Conservation (phyloP, 2,797 vertebrate species). For the Scarus forsteni region DNA sequence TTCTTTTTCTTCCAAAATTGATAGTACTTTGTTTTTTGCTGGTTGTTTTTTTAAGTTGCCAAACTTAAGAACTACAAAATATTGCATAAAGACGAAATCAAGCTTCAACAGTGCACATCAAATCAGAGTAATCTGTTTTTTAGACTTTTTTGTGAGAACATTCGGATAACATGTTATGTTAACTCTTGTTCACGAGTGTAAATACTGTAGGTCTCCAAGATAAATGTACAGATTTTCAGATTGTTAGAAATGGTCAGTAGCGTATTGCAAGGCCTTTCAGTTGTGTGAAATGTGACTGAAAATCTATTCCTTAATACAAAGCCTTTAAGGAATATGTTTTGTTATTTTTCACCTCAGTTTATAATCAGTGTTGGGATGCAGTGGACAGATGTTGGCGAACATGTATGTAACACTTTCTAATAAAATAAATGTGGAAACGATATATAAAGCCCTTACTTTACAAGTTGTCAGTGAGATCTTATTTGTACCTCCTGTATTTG, state of each 20-base stretch:
- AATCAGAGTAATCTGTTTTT: slow-evolving; percentile 31
- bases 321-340: slow-evolving; percentile 50
- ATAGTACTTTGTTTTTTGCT: slow-evolving; percentile 55
- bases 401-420: slow-evolving; percentile 81
- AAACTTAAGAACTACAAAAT: slow-evolving; percentile 61
- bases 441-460: slow-evolving; percentile 39
- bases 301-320: slow-evolving; percentile 50
- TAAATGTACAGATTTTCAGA: slow-evolving; percentile 76
- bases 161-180: slow-evolving; percentile 43
- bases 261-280: slow-evolving; percentile 65
- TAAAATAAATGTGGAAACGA: slow-evolving; percentile 68
- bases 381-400: slow-evolving; percentile 65
- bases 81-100: slow-evolving; percentile 50
- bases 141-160: slow-evolving; percentile 27
- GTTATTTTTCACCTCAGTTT: slow-evolving; percentile 74
- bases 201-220: slow-evolving; percentile 62
- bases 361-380: slow-evolving; percentile 69
- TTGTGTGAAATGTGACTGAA: slow-evolving; percentile 68
- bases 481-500: background rate
- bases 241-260: slow-evolving; percentile 73
- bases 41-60: slow-evolving; percentile 65
- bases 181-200: slow-evolving; percentile 55
- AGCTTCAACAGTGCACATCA: slow-evolving; percentile 45
- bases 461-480: slow-evolving; percentile 9
- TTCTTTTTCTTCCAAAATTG: slow-evolving; percentile 57